phyloP scores from a whole-genome alignment of 2,888 invertebrate genomes.

The Amiota minor region DNA sequence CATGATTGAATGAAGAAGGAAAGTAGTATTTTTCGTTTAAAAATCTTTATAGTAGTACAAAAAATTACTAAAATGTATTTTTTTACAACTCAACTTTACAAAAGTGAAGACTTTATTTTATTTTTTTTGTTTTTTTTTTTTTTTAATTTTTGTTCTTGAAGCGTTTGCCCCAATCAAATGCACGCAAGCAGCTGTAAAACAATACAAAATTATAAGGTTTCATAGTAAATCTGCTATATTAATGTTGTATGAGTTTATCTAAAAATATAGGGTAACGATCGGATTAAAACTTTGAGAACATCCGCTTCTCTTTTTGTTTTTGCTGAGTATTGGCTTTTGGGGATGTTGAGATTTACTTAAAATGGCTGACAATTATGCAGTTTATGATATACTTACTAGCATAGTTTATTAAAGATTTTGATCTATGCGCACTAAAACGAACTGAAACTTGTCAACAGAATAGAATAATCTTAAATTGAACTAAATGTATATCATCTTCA shows the following conservation, averaged over 20 bases:
- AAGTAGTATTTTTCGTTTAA: neutral
- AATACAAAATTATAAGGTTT: slow-evolving; percentile 27
- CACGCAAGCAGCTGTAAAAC: slow-evolving; percentile 45
- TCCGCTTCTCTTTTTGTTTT: slow-evolving; percentile 1
- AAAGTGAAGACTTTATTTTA: neutral
- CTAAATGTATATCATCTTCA: no score
- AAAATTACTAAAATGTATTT: neutral
- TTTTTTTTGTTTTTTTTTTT: neutral
- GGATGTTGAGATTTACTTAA: neutral
- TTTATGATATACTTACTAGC: no score
- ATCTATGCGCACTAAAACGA: no score
- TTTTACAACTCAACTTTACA: no score
- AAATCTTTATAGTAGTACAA: neutral
- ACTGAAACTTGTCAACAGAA: no score
- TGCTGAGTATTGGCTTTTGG: neutral
- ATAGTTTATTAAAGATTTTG: no score
- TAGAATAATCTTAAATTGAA: no score
- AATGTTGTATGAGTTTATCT: neutral
- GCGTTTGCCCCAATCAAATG: slow-evolving; percentile 49
- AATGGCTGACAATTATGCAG: neutral
- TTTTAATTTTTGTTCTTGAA: neutral
- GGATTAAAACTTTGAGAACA: slow-evolving; percentile 14
- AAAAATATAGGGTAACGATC: slow-evolving; percentile 32
- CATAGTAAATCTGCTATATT: slow-evolving; percentile 10
- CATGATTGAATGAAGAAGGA: neutral